These are phyloP conservation scores for Stictonetta naevosa DNA, from an alignment of 2,113 vertebrate genomes.

Conservation along the genomic window DNA sequence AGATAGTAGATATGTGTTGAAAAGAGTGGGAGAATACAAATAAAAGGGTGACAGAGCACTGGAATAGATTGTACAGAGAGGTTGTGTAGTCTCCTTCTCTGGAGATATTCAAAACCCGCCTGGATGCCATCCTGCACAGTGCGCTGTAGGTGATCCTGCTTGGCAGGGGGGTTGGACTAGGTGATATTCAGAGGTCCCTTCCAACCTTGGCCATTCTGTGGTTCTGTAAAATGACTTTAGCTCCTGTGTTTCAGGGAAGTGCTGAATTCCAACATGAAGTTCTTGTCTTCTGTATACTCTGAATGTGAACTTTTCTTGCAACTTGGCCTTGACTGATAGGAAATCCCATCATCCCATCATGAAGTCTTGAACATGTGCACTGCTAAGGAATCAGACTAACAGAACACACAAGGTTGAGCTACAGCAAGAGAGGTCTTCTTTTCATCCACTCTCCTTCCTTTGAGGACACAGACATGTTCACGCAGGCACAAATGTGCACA, in stretches of 20 bases:
- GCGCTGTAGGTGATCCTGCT: too few relatives aligned
- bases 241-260: neutral
- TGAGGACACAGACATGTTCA: neutral
- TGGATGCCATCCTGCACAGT: too few relatives aligned
- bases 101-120: too few relatives aligned
- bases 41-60: neutral
- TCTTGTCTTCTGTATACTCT: neutral
- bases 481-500: neutral
- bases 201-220: too few relatives aligned
- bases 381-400: neutral
- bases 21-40: neutral
- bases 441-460: neutral
- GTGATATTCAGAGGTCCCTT: too few relatives aligned
- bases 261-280: neutral
- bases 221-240: neutral
- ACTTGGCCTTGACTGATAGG: neutral
- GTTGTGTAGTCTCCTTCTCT: too few relatives aligned
- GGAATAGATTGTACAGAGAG: too few relatives aligned
- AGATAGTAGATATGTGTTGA: neutral
- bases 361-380: neutral
- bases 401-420: neutral
- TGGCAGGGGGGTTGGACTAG: too few relatives aligned
- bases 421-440: neutral
- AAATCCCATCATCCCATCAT: neutral
- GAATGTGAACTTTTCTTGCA: neutral